phyloP scores from a whole-genome alignment of 2,888 invertebrate genomes.

The Atrina japonica region DNA sequence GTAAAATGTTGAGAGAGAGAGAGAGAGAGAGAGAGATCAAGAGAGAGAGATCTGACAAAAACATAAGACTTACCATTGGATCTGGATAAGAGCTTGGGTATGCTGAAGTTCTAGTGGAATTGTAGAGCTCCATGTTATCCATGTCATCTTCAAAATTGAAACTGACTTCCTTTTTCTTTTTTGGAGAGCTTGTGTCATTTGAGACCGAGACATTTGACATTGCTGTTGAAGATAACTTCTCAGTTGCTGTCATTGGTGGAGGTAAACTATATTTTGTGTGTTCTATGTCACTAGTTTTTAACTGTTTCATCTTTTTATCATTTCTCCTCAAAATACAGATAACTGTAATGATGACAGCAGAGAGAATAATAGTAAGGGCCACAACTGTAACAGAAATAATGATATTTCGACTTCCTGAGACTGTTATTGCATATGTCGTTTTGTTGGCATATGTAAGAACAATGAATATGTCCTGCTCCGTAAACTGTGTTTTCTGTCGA shows the following conservation, averaged over 20 bases:
- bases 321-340: conserved; percentile 51
- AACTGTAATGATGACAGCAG: conserved; percentile 56
- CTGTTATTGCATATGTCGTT: conserved; percentile 18
- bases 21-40: too few species aligned
- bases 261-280: conserved; percentile 17
- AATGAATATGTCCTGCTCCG: conserved; percentile 21
- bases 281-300: conserved; percentile 6
- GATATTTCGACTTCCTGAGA: conserved; percentile 50
- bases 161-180: conserved; percentile 32
- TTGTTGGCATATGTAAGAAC: conserved; percentile 34
- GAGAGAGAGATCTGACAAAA: too few species aligned
- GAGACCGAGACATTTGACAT: conserved; percentile 5
- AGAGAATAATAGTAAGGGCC: conserved; percentile 53
- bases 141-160: conserved; percentile 34
- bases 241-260: not conserved
- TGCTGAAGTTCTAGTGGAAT: too few species aligned
- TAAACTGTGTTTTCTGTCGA: conserved; percentile 9
- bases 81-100: too few species aligned
- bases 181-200: conserved; percentile 5
- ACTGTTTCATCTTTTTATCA: conserved; percentile 29
- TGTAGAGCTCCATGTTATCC: conserved; percentile 7
- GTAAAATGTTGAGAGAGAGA: too few species aligned
- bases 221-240: conserved; percentile 1
- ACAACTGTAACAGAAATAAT: conserved; percentile 58
- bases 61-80: too few species aligned